Base-by-base conservation (phyloP, 1,140 invertebrate genomes). In the Drosophila insularis region DNA sequence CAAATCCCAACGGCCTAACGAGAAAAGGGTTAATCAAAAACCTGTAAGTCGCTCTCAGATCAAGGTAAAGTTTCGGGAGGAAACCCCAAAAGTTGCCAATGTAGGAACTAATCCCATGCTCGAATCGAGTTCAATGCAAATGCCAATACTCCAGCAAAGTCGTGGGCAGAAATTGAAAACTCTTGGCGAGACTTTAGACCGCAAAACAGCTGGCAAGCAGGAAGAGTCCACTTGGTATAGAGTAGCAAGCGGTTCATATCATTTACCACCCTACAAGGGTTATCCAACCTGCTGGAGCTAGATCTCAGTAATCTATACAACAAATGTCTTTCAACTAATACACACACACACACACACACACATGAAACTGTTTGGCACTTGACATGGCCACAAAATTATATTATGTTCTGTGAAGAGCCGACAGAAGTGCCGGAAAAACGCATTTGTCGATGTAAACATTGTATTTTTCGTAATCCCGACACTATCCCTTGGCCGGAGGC, bases 331-430 rank as follows among this genome's bases (percentile, higher is more conserved):
- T 27, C 17, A 39, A 21, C 6, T 13, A 11, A 11, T 17, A 27
- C 39, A 39, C 23, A 17, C n/a, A 21, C 37, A 27, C 27, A 0
- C 27, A 27, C 27, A 6, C 27, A 27, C 2, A 23, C 8, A 46
- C 35, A 11, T 8, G 2, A 37, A 13, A 37, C 35, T 13, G 2
- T 21, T 23, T 11, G 40, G 23, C 35, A 14, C 1, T 27, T 31
- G 23, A 62, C 8, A 62, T 62, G 60, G 40, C n/a, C 11, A n/a
- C 60, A 46, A 62, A 62, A 43, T 62, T 62, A 46, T 17, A 31
- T 11, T 62, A 62, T 62, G 60, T 50, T 27, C 13, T 62, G 60
- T 62, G 35, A 62, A 6, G 39, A 46, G 54, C 55, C n/a, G n/a
- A 13, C 4, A 43, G 6, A 21, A 23, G 23, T 17, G 6, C 23